These are phyloP conservation scores for Thunnus maccoyii DNA, from an alignment of 2,113 vertebrate genomes.

Conservation along the genomic window DNA sequence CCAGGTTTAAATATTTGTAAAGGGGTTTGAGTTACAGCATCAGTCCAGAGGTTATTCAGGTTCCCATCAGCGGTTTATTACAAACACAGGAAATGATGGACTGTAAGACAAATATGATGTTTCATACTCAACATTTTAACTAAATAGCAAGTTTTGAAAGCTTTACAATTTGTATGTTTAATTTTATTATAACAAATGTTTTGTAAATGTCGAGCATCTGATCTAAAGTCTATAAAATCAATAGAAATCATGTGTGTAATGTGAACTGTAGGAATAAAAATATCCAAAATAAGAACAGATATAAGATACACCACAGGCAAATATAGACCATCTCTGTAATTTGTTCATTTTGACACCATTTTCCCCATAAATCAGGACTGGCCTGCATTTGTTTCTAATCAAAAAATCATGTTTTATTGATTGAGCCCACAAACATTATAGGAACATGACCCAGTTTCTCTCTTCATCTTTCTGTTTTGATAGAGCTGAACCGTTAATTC, in stretches of 20 bases:
- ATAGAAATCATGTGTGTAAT: too few species aligned
- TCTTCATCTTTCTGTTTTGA: constrained; percentile 24
- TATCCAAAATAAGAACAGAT: too few species aligned
- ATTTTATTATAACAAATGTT: too few species aligned
- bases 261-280: too few species aligned
- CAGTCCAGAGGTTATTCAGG: not conserved
- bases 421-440: constrained; percentile 17
- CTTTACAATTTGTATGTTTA: too few species aligned
- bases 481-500: constrained; percentile 18
- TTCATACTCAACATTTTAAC: too few species aligned
- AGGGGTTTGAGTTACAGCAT: not conserved
- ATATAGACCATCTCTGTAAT: constrained; percentile 1
- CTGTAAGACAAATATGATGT: too few species aligned
- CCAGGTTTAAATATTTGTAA: not conserved
- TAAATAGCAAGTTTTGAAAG: too few species aligned
- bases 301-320: not conserved
- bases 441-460: constrained; percentile 55
- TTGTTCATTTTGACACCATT: constrained; percentile 34
- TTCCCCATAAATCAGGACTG: constrained; percentile 23
- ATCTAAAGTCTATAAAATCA: too few species aligned
- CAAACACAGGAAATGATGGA: not conserved
- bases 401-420: constrained; percentile 66
- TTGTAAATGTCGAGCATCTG: too few species aligned
- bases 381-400: constrained; percentile 42
- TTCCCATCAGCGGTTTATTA: not conserved